Base-by-base conservation (phyloP, 37 sponge, comb jelly and placozoan species). In the Amphimedon queenslandica region DNA sequence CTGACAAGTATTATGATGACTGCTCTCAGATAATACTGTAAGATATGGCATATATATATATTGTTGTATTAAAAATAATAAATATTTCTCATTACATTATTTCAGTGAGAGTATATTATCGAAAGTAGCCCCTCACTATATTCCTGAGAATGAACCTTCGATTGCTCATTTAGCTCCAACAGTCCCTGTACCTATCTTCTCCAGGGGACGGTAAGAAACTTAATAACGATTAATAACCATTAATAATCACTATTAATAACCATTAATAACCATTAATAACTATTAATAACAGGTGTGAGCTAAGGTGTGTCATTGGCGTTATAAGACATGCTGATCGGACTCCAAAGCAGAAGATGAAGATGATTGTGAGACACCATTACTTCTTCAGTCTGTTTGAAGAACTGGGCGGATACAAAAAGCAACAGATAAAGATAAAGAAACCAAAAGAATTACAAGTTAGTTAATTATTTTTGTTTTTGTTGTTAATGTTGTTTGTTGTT, bases 341-440 rank as follows among this genome's bases (percentile, higher is more conserved):
- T 40, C 97, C 97, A 31, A 96, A 96, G 47, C 97, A 96, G 73
- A 96, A 96, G 81, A 86, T 89, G 82, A 96, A 96, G 71, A 89
- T 96, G 88, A 71, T 88, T 11, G 90, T 87, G n/a, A 86, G 66
- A 13, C 85, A 93, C 36, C 63, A 53, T 16, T 76, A 69, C n/a
- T 78, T 88, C 64, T 72, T 76, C 47, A 72, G 81, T 4, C 67
- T 95, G 55, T 88, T 89, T 41, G 66, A 87, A 37, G 82, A 92
- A 57, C 78, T 84, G 38, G 75, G 77, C 3, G 77, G 80, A 33
- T 77, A 77, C 39, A 58, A 80, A 34, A 83, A 80, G 29, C 72
- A 77, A 25, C 66, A 78, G 3, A 39, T 92, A 65, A 95, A 95
- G 61, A 70, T 91, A 28, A 93, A 96, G 70, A 82, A 80, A 71